Evolutionary conservation across 2,797 vertebrate species (phyloP), one percentile per base, ranked within the genome.

Genomic region (Perodicticus potto): DNA sequence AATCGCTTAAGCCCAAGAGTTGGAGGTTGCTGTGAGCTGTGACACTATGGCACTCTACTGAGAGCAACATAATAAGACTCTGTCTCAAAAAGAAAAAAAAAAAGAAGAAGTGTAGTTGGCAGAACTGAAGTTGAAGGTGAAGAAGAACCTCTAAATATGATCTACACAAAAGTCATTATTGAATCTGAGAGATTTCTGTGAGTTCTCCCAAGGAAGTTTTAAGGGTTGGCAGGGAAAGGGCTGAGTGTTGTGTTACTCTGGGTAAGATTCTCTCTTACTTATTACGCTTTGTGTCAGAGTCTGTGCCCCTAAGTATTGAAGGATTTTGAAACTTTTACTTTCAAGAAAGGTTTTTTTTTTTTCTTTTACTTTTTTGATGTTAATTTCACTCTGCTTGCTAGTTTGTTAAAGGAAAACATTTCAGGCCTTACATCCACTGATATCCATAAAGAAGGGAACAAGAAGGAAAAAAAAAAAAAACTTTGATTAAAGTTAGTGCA

Each of bases 401-500:
- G 25, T 93, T 85, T 91, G 29, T 86, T 61, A 86, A 78, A 16
- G 32, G 32, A 16, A 43, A 61, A 73, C 45, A 72, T 78, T 96
- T 86, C 34, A 80, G 40, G 20, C 43, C 13, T 55, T 8, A 2
- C 55, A 67, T 89, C 27, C 37, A 90, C 27, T 37, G 69, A 84
- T 72, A 72, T 45, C n/a, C 70, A n/a, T 32, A 61, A 94, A 83
- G 25, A 78, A 81, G 55, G 0, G 69, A 78, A 59, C 16, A 49
- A 22, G 12, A 4, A 34, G 65, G 1, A 34, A 32, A 40, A 19
- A 78, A 45, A 11, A 29, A 22, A 5, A 3, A 73, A 57, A 19
- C 40, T 86, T 72, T 82, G 65, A 90, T 93, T 94, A 89, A 94
- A 94, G 49, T 45, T 78, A 90, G 77, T n/a, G 4, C 70, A 90